Evolutionary conservation across 2,113 vertebrate species (phyloP), one percentile per base, ranked within the genome.

Genomic region (Myrmecophaga tridactyla): DNA sequence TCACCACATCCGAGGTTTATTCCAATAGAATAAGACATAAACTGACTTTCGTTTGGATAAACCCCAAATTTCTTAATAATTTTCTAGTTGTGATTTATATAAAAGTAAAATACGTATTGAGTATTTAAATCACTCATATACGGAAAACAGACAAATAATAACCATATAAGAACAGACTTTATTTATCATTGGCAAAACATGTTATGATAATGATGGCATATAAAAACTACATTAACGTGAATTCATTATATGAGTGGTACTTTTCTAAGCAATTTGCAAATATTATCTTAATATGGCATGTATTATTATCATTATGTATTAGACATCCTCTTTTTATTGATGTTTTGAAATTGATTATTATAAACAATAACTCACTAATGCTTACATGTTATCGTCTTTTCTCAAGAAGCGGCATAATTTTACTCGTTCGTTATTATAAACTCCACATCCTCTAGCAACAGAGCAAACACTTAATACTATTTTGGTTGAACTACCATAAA

Each of bases 171-270:
- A 73, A 69, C 1, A 1, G 20, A 73, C 93, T 96, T 88, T 48
- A 90, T 34, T 89, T 72, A 51, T 89, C 67, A 65, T 36, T 92
- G 2, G 86, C 15, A 83, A 48, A 62, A 76, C 58, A 39, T 46
- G 51, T 84, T 46, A 48, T 75, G 63, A 60, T 78, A 48, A 84
- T 82, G 20, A 20, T 76, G 4, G 1, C 83, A 13, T 75, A 53
- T 2, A 88, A 31, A 86, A 92, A 76, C 15, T 86, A 27, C 21
- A 69, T 77, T 89, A 93, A 92, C 86, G 92, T 62, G 21, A 63
- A 60, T 92, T 62, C 20, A 43, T 85, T 65, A 46, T 53, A 13
- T 65, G 14, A 80, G 3, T 53, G 2, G 1, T 34, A 65, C 58
- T 93, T 69, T 60, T 11, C 8, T 56, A 63, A 92, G 36, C 60